Percentiles rank a stretch among this genome's conserved stretches.
phyloP scores from a whole-genome alignment of 2,888 invertebrate species.

The Heteromyza rotundicornis region DNA sequence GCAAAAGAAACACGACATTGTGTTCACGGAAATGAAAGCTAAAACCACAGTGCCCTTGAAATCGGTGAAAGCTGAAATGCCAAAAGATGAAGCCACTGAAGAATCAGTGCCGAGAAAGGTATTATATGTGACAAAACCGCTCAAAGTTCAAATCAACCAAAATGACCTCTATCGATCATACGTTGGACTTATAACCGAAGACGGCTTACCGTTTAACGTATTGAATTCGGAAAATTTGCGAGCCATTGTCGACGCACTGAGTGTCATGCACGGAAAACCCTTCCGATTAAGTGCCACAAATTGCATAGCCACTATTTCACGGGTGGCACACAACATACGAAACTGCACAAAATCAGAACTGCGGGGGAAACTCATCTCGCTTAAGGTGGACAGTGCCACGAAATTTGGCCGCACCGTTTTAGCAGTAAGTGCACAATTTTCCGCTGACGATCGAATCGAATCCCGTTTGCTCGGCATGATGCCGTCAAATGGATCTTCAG shows the following conservation, averaged over 20 bases:
- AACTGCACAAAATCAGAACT: slow-evolving; percentile 13
- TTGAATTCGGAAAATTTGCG: slow-evolving; percentile 29
- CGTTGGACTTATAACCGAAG: slow-evolving; percentile 31
- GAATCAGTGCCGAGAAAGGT: too few relatives aligned
- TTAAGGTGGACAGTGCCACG: slow-evolving; percentile 26
- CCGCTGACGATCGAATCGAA: slow-evolving; percentile 19
- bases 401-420: slow-evolving; percentile 15
- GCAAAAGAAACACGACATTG: neutral
- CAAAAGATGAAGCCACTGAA: neutral
- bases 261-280: slow-evolving; percentile 9
- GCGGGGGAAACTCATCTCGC: slow-evolving; percentile 18
- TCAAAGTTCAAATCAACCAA: slow-evolving; percentile 23
- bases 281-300: slow-evolving; percentile 23
- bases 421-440: slow-evolving; percentile 30
- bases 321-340: slow-evolving; percentile 24
- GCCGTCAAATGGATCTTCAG: slow-evolving; percentile 21
- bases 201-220: slow-evolving; percentile 26
- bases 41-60: neutral
- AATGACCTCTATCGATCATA: slow-evolving; percentile 24
- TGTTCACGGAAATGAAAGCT: neutral
- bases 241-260: slow-evolving; percentile 24
- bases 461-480: slow-evolving; percentile 27
- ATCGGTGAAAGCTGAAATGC: neutral
- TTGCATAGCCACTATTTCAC: slow-evolving; percentile 24
- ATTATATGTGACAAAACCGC: too few relatives aligned